A percentile compares a stretch with the other conserved stretches of the same genome.
Evolutionary conservation across 2,888 invertebrate species (phyloP).

Genomic region (Helicoverpa assulta): DNA sequence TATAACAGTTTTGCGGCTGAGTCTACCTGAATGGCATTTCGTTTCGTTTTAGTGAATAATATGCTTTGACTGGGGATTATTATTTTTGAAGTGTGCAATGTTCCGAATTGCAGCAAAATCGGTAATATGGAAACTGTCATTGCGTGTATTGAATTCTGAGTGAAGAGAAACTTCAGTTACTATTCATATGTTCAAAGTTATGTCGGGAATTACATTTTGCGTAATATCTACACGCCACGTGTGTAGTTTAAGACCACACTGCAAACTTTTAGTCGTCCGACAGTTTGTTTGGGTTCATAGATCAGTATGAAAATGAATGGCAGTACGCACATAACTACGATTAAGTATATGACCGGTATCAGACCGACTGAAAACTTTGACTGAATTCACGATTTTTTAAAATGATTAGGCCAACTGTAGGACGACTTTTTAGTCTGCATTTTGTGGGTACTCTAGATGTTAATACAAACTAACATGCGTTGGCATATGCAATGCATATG

Average conservation of each 20-base stretch:
- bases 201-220: constrained; percentile 36
- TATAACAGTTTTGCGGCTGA: too few species aligned
- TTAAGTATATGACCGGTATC: too few species aligned
- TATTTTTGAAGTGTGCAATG: constrained; percentile 5
- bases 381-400: too few species aligned
- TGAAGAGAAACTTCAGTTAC: constrained; percentile 20
- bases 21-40: too few species aligned
- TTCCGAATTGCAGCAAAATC: constrained; percentile 16
- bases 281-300: too few species aligned
- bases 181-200: constrained; percentile 29
- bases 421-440: too few species aligned
- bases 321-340: too few species aligned
- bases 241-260: constrained; percentile 6
- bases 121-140: constrained; percentile 20
- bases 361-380: too few species aligned
- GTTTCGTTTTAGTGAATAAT: neutral
- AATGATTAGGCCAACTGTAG: too few species aligned
- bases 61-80: constrained; percentile 11
- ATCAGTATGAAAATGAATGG: too few species aligned
- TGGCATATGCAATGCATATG: constrained; percentile 11
- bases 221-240: constrained; percentile 2
- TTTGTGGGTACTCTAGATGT: neutral
- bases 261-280: too few species aligned
- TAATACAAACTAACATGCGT: constrained; percentile 23
- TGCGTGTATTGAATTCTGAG: constrained; percentile 19